A percentile compares a stretch with the other conserved stretches of the same genome.
Conservation (phyloP, 2,888 invertebrate species). For the Luperina testacea region DNA sequence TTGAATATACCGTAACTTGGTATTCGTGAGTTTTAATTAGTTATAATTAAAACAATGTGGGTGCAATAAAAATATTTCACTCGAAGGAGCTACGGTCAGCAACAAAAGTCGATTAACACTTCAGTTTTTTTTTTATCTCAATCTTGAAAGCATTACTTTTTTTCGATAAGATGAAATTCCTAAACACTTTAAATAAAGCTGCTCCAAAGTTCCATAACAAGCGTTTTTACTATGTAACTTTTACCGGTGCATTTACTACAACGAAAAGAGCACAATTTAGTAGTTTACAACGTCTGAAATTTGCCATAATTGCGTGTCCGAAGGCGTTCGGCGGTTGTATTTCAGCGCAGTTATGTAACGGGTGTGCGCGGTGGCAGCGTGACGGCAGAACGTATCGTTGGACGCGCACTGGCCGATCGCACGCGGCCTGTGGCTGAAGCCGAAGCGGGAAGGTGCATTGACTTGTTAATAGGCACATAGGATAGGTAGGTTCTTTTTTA, state of each 20-base stretch:
- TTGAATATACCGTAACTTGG: no score
- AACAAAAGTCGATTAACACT: no score
- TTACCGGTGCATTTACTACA: neutral
- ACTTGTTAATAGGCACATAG: neutral
- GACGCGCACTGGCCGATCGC: conserved; percentile 41
- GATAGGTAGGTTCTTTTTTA: neutral
- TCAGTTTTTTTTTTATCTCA: no score
- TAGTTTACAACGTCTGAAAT: conserved; percentile 8
- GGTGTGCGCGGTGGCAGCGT: conserved; percentile 59
- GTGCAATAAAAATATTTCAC: no score
- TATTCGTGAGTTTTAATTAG: no score
- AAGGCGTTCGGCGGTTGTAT: conserved; percentile 51
- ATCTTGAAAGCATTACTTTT: neutral
- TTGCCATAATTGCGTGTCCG: conserved; percentile 44
- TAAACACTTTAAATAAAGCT: neutral
- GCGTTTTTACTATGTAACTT: neutral
- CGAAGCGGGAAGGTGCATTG: neutral
- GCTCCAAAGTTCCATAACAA: neutral
- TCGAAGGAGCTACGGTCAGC: no score
- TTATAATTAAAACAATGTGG: no score
- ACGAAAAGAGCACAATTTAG: neutral
- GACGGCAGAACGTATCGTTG: conserved; percentile 43
- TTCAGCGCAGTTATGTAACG: conserved; percentile 41
- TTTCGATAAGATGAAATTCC: neutral
- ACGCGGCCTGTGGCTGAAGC: neutral